Evolutionary conservation across 1,140 invertebrate genomes (phyloP).

Genomic region (Drosophila serrata): DNA sequence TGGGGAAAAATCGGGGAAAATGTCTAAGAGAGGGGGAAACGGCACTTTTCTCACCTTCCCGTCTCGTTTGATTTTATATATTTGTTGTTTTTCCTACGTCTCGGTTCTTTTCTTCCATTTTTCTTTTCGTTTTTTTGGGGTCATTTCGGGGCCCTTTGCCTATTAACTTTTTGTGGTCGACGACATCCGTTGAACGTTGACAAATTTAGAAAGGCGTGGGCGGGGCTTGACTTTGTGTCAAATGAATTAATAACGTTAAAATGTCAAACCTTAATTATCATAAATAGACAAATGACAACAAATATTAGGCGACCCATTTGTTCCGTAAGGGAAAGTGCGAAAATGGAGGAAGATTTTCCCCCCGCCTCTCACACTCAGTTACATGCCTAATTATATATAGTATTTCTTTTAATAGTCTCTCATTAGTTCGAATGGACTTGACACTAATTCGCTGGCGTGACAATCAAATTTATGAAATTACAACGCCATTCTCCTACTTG

Average conservation of each 20-base stretch:
- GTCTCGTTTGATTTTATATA: conserved; percentile 57
- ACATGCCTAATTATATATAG: conserved; percentile 29
- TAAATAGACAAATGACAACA: conserved; percentile 81
- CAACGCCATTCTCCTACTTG: conserved; percentile 16
- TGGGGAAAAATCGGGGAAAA: conserved; percentile 27
- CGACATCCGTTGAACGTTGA: conserved; percentile 71
- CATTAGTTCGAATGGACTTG: conserved; percentile 43
- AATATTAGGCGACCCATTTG: conserved; percentile 78
- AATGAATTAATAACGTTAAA: conserved; percentile 83
- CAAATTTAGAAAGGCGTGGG: conserved; percentile 77
- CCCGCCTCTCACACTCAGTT: neutral
- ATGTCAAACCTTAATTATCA: conserved; percentile 80
- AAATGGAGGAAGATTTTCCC: conserved; percentile 14
- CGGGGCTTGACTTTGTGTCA: conserved; percentile 55
- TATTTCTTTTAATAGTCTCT: conserved; percentile 44
- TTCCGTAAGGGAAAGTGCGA: conserved; percentile 32
- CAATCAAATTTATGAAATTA: conserved; percentile 56
- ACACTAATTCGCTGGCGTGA: conserved; percentile 49
- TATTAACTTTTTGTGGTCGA: conserved; percentile 80
- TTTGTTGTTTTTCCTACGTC: conserved; percentile 22
- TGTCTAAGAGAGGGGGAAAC: conserved; percentile 4
- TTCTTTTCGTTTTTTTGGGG: conserved; percentile 48
- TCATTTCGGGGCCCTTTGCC: conserved; percentile 55
- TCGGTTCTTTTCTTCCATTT: conserved; percentile 29
- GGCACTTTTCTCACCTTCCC: conserved; percentile 77